phyloP scores from a whole-genome alignment of 2,797 vertebrate species.

The Bradypus variegatus region DNA sequence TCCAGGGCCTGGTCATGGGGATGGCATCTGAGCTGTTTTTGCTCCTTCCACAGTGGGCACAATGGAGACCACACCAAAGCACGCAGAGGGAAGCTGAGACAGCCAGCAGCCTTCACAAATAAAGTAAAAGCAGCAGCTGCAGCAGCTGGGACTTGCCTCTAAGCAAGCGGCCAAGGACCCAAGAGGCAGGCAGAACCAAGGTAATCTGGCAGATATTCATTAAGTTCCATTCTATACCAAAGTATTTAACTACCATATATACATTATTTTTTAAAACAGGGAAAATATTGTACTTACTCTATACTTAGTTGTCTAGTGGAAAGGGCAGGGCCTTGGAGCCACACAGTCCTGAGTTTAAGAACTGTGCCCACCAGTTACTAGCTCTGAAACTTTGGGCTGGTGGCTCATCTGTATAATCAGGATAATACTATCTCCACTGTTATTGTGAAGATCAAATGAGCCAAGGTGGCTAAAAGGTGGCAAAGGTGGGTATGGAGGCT shows the following conservation, averaged over 20 bases:
- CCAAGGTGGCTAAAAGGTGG: neutral
- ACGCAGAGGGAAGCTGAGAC: neutral
- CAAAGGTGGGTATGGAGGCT: neutral
- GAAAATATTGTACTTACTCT: neutral
- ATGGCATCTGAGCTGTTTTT: neutral
- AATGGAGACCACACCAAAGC: neutral
- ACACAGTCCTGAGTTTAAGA: neutral
- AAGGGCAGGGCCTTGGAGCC: neutral
- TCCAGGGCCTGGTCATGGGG: neutral
- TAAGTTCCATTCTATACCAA: neutral
- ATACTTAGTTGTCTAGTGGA: neutral
- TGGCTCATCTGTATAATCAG: neutral
- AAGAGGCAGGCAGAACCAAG: neutral
- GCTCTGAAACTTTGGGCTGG: neutral
- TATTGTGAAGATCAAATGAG: neutral
- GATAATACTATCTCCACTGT: neutral
- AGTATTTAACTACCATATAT: neutral
- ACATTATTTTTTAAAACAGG: constrained; percentile 14
- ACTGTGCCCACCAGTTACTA: neutral
- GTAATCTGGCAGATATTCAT: neutral
- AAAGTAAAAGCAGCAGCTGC: neutral
- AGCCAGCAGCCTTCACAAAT: neutral
- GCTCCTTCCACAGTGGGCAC: neutral
- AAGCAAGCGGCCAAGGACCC: neutral
- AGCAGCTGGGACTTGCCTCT: neutral